phyloP scores from a whole-genome alignment of 1,140 invertebrate genomes.

The Dryas iulia region DNA sequence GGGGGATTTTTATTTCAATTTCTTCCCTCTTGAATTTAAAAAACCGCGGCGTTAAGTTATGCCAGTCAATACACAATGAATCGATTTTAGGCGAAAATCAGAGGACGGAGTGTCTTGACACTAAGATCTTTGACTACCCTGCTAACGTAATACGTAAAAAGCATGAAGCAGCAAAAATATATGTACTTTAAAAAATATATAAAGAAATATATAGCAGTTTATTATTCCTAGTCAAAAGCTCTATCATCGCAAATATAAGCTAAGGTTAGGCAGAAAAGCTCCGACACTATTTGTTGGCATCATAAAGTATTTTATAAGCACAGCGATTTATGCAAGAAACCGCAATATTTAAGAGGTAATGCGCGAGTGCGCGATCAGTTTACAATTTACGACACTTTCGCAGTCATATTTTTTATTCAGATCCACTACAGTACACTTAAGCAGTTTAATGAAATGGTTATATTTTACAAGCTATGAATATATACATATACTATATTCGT shows the following conservation, averaged over 20 bases:
- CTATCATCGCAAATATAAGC: not conserved
- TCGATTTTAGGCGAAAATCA: no score
- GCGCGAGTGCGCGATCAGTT: conserved; percentile 32
- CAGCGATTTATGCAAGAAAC: conserved; percentile 36
- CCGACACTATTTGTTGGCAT: conserved; percentile 49
- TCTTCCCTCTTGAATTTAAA: no score
- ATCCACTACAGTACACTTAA: not conserved
- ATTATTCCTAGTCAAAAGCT: not conserved
- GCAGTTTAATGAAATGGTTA: not conserved
- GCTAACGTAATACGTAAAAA: no score
- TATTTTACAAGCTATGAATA: no score
- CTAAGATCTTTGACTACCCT: no score
- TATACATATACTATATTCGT: no score
- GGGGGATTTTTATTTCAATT: no score
- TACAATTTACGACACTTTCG: conserved; percentile 38
- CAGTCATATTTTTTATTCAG: conserved; percentile 19
- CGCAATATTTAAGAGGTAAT: conserved; percentile 42
- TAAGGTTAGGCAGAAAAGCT: not conserved
- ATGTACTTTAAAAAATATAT: not conserved
- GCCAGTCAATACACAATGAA: no score
- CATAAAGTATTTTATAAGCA: conserved; percentile 56
- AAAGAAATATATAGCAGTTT: not conserved
- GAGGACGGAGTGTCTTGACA: no score
- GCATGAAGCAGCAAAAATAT: no score
- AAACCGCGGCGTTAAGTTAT: no score